phyloP scores from a whole-genome alignment of 2,888 invertebrate genomes.

The Sarcophaga variegata region DNA sequence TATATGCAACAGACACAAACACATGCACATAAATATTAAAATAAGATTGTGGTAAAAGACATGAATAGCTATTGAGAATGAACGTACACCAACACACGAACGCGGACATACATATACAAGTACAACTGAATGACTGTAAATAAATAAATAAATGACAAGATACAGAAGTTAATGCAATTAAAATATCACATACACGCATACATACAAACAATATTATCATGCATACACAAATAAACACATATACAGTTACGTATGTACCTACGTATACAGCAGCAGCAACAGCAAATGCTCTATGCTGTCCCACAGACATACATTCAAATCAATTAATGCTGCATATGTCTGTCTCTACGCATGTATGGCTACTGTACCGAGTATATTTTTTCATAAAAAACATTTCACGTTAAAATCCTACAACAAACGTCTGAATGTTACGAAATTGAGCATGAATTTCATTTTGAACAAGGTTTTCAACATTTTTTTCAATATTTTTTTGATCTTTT shows the following conservation, averaged over 20 bases:
- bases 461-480: neutral
- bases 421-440: neutral
- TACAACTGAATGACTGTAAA: neutral
- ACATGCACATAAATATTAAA: neutral
- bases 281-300: too few species aligned
- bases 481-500: too few species aligned
- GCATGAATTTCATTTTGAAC: neutral
- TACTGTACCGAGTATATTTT: too few species aligned
- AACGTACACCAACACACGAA: neutral
- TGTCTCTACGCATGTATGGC: too few species aligned
- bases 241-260: too few species aligned
- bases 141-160: neutral
- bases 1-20: neutral
- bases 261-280: too few species aligned
- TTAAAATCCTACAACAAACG: neutral
- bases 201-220: neutral
- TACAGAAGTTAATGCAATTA: constrained; percentile 38
- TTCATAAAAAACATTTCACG: neutral
- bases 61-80: neutral
- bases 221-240: neutral
- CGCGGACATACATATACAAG: neutral
- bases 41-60: constrained; percentile 51
- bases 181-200: neutral
- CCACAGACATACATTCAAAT: too few species aligned
- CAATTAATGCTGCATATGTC: too few species aligned